Evolutionary conservation across 2,888 invertebrate genomes (phyloP), one percentile per base, ranked within the genome.

Genomic region (Galerucella calmariensis): DNA sequence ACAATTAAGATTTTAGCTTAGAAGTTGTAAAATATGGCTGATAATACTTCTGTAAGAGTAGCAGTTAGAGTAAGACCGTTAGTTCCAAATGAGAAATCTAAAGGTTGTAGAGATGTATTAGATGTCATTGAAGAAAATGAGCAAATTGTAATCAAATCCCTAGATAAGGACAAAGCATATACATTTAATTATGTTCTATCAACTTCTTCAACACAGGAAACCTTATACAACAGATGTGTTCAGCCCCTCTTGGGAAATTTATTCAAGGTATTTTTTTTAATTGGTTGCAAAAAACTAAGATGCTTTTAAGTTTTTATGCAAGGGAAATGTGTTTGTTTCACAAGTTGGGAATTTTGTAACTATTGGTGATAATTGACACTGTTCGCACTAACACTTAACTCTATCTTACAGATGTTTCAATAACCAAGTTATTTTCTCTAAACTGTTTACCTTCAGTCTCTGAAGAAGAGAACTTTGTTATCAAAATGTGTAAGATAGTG

Each of bases 171-270:
- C 66, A 91, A 94, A 77, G 90, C 92, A 0, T 97, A 95, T 80
- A 94, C 95, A 0, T 97, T 92, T 83, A 97, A 97, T 86, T 91
- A 93, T 89, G 95, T 95, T 0, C 95, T 95, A 82, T 90, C 92
- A 35, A 90, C 92, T 20, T 6, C 2, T 6, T 65, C 63, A 5
- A 44, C 16, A 65, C 63, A 65, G 12, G 90, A 91, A 65, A 89
- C 91, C 56, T 91, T 97, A 59, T 97, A 96, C 85, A 89, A 92
- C 44, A 90, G 89, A 27, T 92, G 94, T 11, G 93, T 96, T 0
- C 90, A 91, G 79, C 89, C 90, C 14, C 91, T 96, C 77, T 89
- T 97, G 27, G 88, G 89, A 2, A 94, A 92, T 82, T 88, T 97
- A n/a, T 95, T 96, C 91, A 94, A 90, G 95, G 82, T 82, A 76